Evolutionary conservation across 2,888 invertebrate genomes (phyloP).

Genomic region (Ichneumoninae sp.): DNA sequence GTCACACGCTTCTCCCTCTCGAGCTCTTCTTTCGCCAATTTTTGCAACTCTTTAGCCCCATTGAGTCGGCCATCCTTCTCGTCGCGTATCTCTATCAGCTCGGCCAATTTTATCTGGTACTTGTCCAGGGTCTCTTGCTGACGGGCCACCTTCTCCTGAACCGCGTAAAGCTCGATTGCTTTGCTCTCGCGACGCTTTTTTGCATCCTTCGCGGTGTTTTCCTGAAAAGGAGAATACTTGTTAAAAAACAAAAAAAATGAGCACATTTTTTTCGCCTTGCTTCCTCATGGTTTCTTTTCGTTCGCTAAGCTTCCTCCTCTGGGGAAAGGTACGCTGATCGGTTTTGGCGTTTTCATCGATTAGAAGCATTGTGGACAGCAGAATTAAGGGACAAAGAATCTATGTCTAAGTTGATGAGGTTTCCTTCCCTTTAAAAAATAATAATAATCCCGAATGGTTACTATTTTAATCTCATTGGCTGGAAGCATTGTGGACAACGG

Average conservation of each 20-base stretch:
- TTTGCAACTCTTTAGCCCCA: constrained; percentile 84
- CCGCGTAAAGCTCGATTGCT: constrained; percentile 87
- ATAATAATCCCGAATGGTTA: too few species aligned
- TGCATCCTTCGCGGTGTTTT: constrained; percentile 84
- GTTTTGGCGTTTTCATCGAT: too few species aligned
- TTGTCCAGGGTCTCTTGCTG: constrained; percentile 86
- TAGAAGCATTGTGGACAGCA: too few species aligned
- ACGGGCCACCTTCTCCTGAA: constrained; percentile 87
- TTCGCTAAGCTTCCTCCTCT: background rate
- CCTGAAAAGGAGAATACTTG: constrained; percentile 77
- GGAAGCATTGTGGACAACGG: too few species aligned
- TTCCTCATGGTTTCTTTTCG: background rate
- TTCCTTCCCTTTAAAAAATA: too few species aligned
- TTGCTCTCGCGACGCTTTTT: constrained; percentile 86
- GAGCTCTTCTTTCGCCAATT: constrained; percentile 84
- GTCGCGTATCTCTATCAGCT: constrained; percentile 85
- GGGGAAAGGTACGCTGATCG: too few species aligned
- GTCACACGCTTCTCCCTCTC: constrained; percentile 79
- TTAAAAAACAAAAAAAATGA: constrained; percentile 18
- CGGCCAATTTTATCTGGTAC: constrained; percentile 85
- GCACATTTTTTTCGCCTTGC: background rate
- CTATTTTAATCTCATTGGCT: too few species aligned
- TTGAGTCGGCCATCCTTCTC: constrained; percentile 85
- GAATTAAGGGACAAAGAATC: too few species aligned
- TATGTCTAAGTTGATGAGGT: too few species aligned